phyloP scores from a whole-genome alignment of 2,888 invertebrate genomes.

The Zele albiditarsus region DNA sequence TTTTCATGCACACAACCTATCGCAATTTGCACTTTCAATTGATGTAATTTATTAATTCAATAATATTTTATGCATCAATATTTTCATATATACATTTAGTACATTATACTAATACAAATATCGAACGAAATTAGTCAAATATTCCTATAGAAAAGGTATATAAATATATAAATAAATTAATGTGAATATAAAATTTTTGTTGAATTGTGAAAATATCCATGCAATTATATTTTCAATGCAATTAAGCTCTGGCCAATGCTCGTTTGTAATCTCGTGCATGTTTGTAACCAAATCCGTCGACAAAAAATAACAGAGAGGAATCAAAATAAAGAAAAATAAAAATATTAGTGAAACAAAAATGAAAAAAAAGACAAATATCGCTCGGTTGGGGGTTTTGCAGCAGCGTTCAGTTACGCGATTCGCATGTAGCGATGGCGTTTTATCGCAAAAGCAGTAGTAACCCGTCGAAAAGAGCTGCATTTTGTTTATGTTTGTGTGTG shows the following conservation, averaged over 20 bases:
- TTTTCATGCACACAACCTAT: neutral
- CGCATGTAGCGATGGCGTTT: constrained; percentile 35
- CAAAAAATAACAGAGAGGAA: neutral
- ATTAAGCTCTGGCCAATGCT: neutral
- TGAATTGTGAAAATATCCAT: constrained; percentile 24
- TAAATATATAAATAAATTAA: neutral
- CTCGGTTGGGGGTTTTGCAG: constrained; percentile 17
- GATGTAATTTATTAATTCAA: neutral
- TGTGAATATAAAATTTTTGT: neutral
- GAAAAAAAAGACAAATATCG: constrained; percentile 15
- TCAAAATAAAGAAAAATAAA: neutral
- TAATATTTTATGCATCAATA: neutral
- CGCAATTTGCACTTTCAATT: neutral
- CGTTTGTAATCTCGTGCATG: constrained; percentile 9
- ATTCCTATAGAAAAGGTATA: neutral
- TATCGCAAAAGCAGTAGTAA: constrained; percentile 55
- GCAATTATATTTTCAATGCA: constrained; percentile 1
- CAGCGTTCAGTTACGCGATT: constrained; percentile 40
- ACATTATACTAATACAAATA: neutral
- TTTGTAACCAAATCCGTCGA: constrained; percentile 4
- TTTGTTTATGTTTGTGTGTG: neutral
- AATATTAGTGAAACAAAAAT: neutral
- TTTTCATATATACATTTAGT: too few species aligned
- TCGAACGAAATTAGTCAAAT: neutral
- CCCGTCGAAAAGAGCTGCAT: constrained; percentile 56